Percentiles rank a stretch among this genome's conserved stretches.
phyloP scores from a whole-genome alignment of 2,888 invertebrate genomes.

The Arctia plantaginis region DNA sequence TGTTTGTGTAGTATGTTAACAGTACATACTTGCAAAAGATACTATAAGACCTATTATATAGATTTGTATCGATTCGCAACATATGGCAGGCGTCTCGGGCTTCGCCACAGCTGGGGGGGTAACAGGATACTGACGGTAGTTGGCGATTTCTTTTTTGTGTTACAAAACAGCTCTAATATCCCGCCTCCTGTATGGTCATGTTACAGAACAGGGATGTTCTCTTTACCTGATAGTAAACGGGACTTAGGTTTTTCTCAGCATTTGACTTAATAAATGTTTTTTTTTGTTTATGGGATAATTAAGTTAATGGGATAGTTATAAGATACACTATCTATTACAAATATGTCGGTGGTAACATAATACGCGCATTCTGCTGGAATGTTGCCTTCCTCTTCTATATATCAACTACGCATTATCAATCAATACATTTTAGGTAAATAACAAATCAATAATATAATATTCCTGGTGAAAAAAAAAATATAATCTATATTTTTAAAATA shows the following conservation, averaged over 20 bases:
- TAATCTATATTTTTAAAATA: no score
- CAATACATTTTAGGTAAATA: no score
- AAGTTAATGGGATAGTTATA: no score
- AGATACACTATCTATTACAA: no score
- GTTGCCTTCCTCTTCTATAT: no score
- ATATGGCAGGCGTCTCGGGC: constrained; percentile 42
- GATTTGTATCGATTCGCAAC: constrained; percentile 23
- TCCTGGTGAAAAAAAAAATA: no score
- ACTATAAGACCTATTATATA: constrained; percentile 2
- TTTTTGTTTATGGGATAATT: no score
- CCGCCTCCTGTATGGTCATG: constrained; percentile 13
- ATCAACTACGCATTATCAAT: no score
- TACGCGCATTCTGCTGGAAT: no score
- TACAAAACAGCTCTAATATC: constrained; percentile 23
- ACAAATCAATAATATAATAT: no score
- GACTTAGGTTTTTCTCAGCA: not conserved
- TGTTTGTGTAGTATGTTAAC: not conserved
- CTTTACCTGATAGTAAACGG: constrained; percentile 11
- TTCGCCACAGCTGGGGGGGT: constrained; percentile 49
- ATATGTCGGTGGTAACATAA: no score
- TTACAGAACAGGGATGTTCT: constrained; percentile 28
- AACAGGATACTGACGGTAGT: constrained; percentile 48
- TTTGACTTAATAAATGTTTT: not conserved
- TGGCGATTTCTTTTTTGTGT: constrained; percentile 36
- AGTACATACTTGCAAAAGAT: not conserved